Evolutionary conservation across 2,888 invertebrate species (phyloP), one percentile per base, ranked within the genome.

Genomic region (Brenthis ino): DNA sequence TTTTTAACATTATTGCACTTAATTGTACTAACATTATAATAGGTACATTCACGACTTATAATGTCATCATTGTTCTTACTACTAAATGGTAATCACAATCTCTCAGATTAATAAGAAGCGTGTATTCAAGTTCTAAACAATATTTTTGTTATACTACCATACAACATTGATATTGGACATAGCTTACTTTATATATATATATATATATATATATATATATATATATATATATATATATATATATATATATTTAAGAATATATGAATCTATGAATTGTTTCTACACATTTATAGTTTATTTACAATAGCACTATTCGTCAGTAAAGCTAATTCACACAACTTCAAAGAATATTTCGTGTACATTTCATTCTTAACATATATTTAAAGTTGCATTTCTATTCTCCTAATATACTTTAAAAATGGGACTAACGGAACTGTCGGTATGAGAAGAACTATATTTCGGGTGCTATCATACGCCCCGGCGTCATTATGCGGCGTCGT

Each of bases 221-320:
- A 16, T 37, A 64, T n/a, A 24, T 54, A 20, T 16, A 58, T 28
- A 1, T 60, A 16, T 37, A 64, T n/a, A 24, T 54, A 20, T 16
- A 58, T 28, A 1, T 60, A 16, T 50, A n/a, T n/a, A n/a, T 50
- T 28, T 2, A 58, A 48, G 14, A 13, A 48, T 58, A 20, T 48
- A n/a, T 14, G 37, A 16, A 20, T 24, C 20, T 14, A 8, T 28
- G 24, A 50, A 28, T n/a, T 50, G 3, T 24, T 60, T 24, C 28
- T 37, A 61, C 6, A n/a, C 33, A 53, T 63, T 13, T 43, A 37
- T 37, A 20, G 6, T 13, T 63, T 63, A 20, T 13, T 43, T 28
- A 43, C 43, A 54, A 63, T 53, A 50, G 67, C 67, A 67, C 67
- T 61, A 67, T 67, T 55, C 55, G 37, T 43, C 54, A 51, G 51